phyloP scores from a whole-genome alignment of 2,888 invertebrate genomes.

The Euzophera pinguis region DNA sequence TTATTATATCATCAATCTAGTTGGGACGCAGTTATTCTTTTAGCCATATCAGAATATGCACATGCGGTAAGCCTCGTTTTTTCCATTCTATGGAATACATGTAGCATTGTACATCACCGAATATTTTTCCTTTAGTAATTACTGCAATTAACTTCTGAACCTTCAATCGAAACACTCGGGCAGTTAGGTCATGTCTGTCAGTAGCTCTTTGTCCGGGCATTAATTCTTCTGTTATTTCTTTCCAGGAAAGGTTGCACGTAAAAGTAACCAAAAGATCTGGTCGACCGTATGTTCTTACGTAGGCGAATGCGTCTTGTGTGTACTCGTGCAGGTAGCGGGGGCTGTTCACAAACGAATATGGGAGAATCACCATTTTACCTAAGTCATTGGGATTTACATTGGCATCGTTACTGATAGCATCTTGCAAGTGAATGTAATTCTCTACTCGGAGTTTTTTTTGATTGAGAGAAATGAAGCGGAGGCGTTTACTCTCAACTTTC shows the following conservation, averaged over 20 bases:
- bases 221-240: slow-evolving; percentile 10
- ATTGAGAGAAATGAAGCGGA: background rate
- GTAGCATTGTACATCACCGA: no score
- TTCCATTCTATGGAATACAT: no score
- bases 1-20: slow-evolving; percentile 19
- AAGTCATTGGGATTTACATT: background rate
- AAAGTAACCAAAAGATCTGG: no score
- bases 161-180: slow-evolving; percentile 29
- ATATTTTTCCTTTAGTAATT: slow-evolving; percentile 17
- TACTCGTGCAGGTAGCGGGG: no score
- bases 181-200: slow-evolving; percentile 24
- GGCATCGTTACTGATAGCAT: no score
- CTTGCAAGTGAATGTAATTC: no score
- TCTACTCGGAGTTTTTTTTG: background rate
- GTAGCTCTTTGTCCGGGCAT: slow-evolving; percentile 11
- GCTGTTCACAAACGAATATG: slow-evolving; percentile 25
- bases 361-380: background rate
- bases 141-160: slow-evolving; percentile 29
- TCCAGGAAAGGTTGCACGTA: slow-evolving; percentile 19
- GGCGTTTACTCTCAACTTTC: background rate
- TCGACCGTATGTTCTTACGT: no score
- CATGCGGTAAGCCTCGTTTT: no score
- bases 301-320: no score
- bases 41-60: slow-evolving; percentile 1
- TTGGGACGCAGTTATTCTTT: slow-evolving; percentile 17